Base-by-base conservation (phyloP, 2,888 invertebrate genomes). In the Eupithecia insigniata region DNA sequence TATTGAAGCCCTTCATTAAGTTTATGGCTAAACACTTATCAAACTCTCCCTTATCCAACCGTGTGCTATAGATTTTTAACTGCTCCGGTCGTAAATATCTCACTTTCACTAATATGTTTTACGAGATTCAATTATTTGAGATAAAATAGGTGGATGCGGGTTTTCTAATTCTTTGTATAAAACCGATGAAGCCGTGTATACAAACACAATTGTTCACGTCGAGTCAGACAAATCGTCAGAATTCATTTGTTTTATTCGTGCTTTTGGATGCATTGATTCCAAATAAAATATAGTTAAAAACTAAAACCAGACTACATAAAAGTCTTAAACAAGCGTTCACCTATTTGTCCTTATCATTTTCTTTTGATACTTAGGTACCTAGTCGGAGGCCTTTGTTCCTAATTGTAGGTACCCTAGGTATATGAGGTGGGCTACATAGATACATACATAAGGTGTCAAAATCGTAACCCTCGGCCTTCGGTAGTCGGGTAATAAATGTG, bases 1-100 rank as follows among this genome's bases (percentile, higher is more conserved):
- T 46, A 62, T 69, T 62, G n/a, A 70, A 84, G 89, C 89, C 90
- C 90, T 90, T 90, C 87, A 89, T 90, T 86, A 88, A 82, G 73
- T 88, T 89, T 89, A 89, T 90, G 78, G 80, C 87, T 80, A 78
- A 30, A 79, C 80, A 81, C 77, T 82, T 80, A 83, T 81, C 79
- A 76, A 77, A 71, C 83, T 85, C 85, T 87, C 85, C 86, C 85
- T 85, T 83, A 85, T 73, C 77, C 79, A 78, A 83, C 80, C 81
- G 22, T 83, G 81, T 78, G 77, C 77, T 78, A 83, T 85, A 83
- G 78, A 79, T 55, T 83, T 88, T 89, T 87, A 85, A 86, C 81
- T 76, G 79, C 79, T 82, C 77, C 79, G 76, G 76, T 83, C 79
- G 84, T 88, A 87, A 87, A 89, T 84, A 84, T 82, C 84, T 85